These are phyloP conservation scores for Trogon melanurus DNA, from an alignment of 2,113 vertebrate species.

Conservation along the genomic window DNA sequence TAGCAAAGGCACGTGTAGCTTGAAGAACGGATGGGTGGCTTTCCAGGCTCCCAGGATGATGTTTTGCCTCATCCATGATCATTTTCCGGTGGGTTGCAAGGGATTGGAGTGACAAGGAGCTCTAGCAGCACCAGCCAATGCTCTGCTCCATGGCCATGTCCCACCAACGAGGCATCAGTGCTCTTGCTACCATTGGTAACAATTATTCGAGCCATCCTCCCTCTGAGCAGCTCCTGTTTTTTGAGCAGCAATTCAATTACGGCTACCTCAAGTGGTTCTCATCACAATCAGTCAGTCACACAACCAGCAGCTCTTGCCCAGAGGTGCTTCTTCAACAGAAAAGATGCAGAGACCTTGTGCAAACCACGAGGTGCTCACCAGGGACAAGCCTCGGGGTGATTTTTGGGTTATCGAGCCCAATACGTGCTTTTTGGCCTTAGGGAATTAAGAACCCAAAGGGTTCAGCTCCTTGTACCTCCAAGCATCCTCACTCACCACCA, in stretches of 20 bases:
- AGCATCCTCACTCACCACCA: background rate
- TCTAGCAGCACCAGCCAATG: background rate
- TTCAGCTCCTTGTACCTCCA: background rate
- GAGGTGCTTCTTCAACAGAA: background rate
- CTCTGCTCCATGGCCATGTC: accelerated
- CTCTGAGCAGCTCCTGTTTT: background rate
- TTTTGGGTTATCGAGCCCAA: background rate
- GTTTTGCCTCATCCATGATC: background rate
- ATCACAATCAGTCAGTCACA: background rate
- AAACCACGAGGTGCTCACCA: background rate
- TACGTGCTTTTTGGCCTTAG: background rate
- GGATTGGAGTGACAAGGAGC: background rate
- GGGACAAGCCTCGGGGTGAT: accelerated
- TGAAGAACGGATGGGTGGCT: background rate
- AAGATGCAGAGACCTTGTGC: background rate
- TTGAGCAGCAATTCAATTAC: background rate
- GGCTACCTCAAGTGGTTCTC: background rate
- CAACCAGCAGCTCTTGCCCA: background rate
- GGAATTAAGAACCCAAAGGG: accelerated
- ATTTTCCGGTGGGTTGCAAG: background rate
- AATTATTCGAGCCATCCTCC: accelerated
- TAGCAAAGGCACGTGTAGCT: background rate
- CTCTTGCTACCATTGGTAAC: background rate
- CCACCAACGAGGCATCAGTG: accelerated
- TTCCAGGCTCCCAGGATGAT: accelerated